These are phyloP conservation scores for Rhabdophis nuchalis DNA, from an alignment of 2,797 vertebrate species.

Conservation along the genomic window DNA sequence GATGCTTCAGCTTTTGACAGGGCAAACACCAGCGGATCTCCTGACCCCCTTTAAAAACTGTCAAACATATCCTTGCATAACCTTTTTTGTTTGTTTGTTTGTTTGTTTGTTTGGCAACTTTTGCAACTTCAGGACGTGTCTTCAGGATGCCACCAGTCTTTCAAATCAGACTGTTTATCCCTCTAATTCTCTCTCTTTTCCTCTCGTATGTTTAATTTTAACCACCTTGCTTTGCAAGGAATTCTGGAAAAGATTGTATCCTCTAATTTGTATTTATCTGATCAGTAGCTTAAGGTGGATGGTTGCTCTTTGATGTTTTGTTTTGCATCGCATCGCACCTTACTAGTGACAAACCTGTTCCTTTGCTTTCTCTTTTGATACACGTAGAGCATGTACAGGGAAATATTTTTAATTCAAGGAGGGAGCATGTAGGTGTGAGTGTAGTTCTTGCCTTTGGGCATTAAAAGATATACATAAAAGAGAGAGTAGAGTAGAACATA, in stretches of 20 bases:
- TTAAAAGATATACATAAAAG: neutral
- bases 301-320: neutral
- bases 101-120: no score
- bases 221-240: neutral
- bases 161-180: neutral
- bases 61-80: neutral
- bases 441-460: neutral
- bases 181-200: neutral
- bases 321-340: neutral
- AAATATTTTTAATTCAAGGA: slow-evolving; percentile 18
- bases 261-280: neutral
- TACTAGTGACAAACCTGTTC: neutral
- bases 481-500: neutral
- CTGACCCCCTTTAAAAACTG: neutral
- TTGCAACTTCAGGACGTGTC: neutral
- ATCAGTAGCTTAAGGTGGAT: neutral
- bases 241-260: neutral
- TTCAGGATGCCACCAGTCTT: no score
- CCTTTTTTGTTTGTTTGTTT: neutral
- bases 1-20: neutral
- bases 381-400: neutral
- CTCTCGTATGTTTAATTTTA: neutral
- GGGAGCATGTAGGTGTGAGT: neutral
- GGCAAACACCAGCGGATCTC: neutral
- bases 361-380: neutral